Conservation (phyloP, 2,888 invertebrate species). For the Folsomia manolachei region DNA sequence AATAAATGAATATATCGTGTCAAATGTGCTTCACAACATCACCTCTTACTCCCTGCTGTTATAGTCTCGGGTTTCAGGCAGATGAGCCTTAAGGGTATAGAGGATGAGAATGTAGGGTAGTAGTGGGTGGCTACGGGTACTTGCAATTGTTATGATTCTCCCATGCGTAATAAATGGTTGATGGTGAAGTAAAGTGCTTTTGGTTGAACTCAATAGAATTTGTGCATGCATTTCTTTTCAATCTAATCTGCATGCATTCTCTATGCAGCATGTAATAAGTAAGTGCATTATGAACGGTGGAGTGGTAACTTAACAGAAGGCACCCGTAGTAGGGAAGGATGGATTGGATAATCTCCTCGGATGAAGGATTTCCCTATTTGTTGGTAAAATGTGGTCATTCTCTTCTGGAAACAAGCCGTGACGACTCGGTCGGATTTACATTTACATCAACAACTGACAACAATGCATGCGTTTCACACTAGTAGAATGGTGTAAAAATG, state of each 20-base stretch:
- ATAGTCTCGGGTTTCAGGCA: no score
- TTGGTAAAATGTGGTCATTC: neutral
- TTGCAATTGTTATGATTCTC: no score
- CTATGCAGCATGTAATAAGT: no score
- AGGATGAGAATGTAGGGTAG: no score
- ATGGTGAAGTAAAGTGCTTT: no score
- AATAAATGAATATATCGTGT: no score
- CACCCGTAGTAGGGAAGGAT: neutral
- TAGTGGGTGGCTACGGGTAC: no score
- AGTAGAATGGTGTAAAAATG: neutral
- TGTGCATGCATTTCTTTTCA: neutral
- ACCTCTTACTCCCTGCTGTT: no score
- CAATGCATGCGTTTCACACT: neutral
- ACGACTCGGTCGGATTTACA: slow-evolving; percentile 13
- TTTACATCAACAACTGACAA: slow-evolving; percentile 8
- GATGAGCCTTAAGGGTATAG: no score
- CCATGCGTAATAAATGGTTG: no score
- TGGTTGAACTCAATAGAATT: neutral
- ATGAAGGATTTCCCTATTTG: slow-evolving; percentile 1
- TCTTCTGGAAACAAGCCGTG: slow-evolving; percentile 13
- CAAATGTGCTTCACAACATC: no score
- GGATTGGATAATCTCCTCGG: neutral
- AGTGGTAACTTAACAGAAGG: neutral
- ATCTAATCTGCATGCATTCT: neutral
- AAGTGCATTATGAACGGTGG: slow-evolving; percentile 6